Base-by-base conservation (phyloP, 2,113 vertebrate genomes). In the Heterotilapia buettikoferi region DNA sequence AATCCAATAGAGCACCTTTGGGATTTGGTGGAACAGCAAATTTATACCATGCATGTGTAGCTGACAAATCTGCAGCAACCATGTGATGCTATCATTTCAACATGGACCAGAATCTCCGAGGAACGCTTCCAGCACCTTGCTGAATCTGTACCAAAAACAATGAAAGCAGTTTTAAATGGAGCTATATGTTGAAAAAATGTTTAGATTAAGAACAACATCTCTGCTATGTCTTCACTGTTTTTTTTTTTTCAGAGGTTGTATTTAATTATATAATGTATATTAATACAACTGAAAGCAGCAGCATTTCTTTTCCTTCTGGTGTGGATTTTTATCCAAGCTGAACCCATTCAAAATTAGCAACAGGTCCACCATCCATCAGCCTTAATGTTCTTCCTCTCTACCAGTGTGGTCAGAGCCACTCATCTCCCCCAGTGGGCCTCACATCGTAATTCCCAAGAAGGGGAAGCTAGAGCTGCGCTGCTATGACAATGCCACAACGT, bases 381-480 rank as follows among this genome's bases (percentile, higher is more conserved):
- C 61, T 56, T 73, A 24, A 26, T 80, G 24, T 82, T 16, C 73
- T 13, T 84, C 87, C 76, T 93, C 52, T 94, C 52, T 86, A 92
- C 43, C 80, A 96, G 96, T 84, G 19, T 94, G 93, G 91, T 95
- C 92, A 61, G 92, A 94, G 59, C 96, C 94, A 24, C 82, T 96
- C 90, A 96, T 97, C 88, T 89, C 86, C 45, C 96, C 96, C 29
- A 52, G 91, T 1, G 94, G 89, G 85, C 93, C 96, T 87, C 90
- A 96, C 76, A 19, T 95, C 5, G 95, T 96, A 2, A 91, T 97
- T 84, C 95, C 94, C 91, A 95, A 90, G 85, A 91, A 88, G 47
- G 93, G 91, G 18, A 94, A 87, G 80, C 89, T 97, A 80, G 92
- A 96, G 89, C 93, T 97, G 40, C 90, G 76, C 66, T 97, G 96